Percentiles rank a stretch among this genome's conserved stretches.
Evolutionary conservation across 2,797 vertebrate species (phyloP).

Genomic region (Galagoides demidoff): DNA sequence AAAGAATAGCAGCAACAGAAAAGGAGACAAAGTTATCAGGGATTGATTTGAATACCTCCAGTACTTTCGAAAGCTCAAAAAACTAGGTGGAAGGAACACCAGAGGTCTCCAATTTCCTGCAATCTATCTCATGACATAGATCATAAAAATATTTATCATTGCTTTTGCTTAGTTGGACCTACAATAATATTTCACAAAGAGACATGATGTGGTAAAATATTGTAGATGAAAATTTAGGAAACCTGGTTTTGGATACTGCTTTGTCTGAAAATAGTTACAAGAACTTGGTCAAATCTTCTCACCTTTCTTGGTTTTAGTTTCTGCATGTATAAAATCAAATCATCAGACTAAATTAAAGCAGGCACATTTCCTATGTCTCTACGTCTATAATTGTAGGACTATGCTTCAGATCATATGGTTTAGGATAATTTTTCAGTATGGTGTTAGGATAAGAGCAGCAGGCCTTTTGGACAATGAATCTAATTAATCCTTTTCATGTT

Average conservation of each 20-base stretch:
- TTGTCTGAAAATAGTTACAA: not conserved
- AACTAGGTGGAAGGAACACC: not conserved
- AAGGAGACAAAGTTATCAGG: not conserved
- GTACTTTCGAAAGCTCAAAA: not conserved
- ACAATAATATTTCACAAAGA: not conserved
- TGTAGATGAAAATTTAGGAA: not conserved
- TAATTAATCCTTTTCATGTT: not conserved
- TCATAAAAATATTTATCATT: not conserved
- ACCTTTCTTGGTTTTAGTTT: not conserved
- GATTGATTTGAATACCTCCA: not conserved
- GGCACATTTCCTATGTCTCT: not conserved
- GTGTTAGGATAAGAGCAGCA: not conserved
- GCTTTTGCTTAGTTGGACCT: not conserved
- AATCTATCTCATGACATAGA: no score
- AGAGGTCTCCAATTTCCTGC: not conserved
- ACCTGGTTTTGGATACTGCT: not conserved
- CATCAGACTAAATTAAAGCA: not conserved
- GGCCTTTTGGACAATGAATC: not conserved
- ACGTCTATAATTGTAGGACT: not conserved
- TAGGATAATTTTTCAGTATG: constrained; percentile 5
- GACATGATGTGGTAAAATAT: not conserved
- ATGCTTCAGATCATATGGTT: not conserved
- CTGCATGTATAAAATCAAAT: not conserved
- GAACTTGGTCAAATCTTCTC: not conserved
- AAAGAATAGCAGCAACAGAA: not conserved